Conservation (phyloP, 2,797 vertebrate genomes). For the Galago senegalensis region DNA sequence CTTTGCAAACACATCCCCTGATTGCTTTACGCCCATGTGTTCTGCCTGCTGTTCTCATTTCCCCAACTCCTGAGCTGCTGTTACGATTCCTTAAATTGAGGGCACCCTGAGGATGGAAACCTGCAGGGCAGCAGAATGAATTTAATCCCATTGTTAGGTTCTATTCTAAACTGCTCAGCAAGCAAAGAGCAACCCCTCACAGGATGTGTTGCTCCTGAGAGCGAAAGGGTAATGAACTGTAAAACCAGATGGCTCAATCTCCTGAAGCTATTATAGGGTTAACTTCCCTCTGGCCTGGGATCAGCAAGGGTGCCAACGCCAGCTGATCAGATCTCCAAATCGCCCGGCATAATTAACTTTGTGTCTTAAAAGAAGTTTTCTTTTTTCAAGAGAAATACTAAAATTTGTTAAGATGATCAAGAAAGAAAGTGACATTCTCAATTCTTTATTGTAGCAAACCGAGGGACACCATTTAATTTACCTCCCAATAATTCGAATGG, state of each 20-base stretch:
- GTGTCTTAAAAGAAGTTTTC: background rate
- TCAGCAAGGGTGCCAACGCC: background rate
- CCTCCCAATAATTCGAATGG: background rate
- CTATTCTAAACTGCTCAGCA: conserved; percentile 65
- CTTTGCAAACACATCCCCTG: background rate
- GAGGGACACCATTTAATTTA: background rate
- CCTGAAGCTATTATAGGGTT: background rate
- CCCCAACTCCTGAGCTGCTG: conserved; percentile 14
- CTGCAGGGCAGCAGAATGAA: conserved; percentile 62
- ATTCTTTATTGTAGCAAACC: background rate
- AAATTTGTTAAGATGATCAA: conserved; percentile 18
- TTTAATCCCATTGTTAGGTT: conserved; percentile 41
- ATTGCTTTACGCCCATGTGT: background rate
- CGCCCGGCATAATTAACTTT: background rate
- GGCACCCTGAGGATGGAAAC: conserved; percentile 41
- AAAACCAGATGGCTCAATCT: conserved; percentile 25
- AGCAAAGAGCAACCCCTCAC: conserved; percentile 37
- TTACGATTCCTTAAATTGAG: conserved; percentile 66
- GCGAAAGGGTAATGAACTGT: conserved; percentile 18
- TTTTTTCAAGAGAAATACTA: conserved; percentile 1
- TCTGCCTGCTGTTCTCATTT: conserved; percentile 72
- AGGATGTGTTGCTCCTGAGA: background rate
- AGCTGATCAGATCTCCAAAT: background rate
- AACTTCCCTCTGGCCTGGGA: background rate
- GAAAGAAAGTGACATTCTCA: background rate